phyloP scores from a whole-genome alignment of 1,140 invertebrate species.

The Diabrotica undecimpunctata region DNA sequence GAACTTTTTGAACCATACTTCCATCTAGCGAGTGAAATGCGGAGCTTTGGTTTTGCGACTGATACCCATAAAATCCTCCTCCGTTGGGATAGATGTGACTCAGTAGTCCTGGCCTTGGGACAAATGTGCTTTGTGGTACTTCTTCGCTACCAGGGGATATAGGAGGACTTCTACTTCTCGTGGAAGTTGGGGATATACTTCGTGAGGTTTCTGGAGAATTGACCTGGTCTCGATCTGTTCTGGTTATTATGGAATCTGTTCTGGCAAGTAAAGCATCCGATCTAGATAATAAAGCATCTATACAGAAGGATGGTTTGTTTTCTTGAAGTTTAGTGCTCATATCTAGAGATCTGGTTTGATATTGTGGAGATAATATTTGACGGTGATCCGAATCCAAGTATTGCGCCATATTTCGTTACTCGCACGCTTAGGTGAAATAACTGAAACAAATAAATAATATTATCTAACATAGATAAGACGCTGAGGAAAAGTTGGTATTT shows the following conservation, averaged over 20 bases:
- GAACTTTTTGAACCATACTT: slow-evolving; percentile 37
- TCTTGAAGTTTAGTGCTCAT: slow-evolving; percentile 45
- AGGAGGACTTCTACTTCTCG: slow-evolving; percentile 45
- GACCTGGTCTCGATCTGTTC: slow-evolving; percentile 30
- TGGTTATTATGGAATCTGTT: not conserved
- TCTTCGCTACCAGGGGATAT: slow-evolving; percentile 50
- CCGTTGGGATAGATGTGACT: slow-evolving; percentile 40
- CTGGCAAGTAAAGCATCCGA: slow-evolving; percentile 7
- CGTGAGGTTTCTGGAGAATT: slow-evolving; percentile 40
- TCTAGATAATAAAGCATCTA: slow-evolving; percentile 59
- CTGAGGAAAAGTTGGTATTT: too few species aligned
- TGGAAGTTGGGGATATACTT: slow-evolving; percentile 43
- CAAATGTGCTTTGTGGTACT: slow-evolving; percentile 38
- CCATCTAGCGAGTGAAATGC: slow-evolving; percentile 47
- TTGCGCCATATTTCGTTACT: slow-evolving; percentile 30
- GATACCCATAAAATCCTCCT: slow-evolving; percentile 39
- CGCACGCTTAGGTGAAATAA: not conserved
- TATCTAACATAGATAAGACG: too few species aligned
- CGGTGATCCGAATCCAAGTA: slow-evolving; percentile 21
- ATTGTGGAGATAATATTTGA: slow-evolving; percentile 20
- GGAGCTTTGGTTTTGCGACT: slow-evolving; percentile 37
- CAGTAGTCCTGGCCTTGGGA: slow-evolving; percentile 42
- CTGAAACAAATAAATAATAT: too few species aligned
- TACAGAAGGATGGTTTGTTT: slow-evolving; percentile 58
- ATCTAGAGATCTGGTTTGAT: slow-evolving; percentile 31